A percentile compares a stretch with the other conserved stretches of the same genome.
Evolutionary conservation across 2,888 invertebrate species (phyloP).

Genomic region (Himalopsyche tibetana): DNA sequence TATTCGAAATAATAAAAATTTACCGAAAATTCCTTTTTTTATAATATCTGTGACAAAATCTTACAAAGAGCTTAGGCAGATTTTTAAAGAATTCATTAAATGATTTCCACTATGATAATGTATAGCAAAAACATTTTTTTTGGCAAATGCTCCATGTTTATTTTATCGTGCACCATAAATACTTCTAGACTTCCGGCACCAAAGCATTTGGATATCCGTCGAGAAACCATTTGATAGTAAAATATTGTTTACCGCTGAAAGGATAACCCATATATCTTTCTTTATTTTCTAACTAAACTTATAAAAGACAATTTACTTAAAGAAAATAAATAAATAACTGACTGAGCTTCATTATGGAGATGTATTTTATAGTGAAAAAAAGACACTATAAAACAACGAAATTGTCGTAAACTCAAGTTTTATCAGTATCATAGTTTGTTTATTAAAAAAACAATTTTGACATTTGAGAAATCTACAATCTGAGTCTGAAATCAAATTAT

Average conservation of each 20-base stretch:
- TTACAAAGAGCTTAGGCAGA: too few species aligned
- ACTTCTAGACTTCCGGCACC: conserved; percentile 4
- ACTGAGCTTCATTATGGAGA: neutral
- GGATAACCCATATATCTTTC: conserved; percentile 43
- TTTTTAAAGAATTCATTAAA: too few species aligned
- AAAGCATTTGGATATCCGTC: conserved; percentile 21
- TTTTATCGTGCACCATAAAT: conserved; percentile 9
- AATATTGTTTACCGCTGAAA: conserved; percentile 45
- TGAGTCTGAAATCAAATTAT: too few species aligned
- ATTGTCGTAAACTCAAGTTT: neutral
- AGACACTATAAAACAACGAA: neutral
- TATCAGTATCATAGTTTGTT: too few species aligned
- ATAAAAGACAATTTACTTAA: conserved; percentile 34
- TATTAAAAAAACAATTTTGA: too few species aligned
- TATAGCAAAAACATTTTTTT: too few species aligned
- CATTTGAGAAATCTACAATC: too few species aligned
- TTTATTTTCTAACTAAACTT: conserved; percentile 10
- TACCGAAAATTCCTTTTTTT: too few species aligned
- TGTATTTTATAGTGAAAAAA: neutral
- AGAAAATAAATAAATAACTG: neutral
- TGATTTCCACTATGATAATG: too few species aligned
- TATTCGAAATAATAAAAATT: too few species aligned
- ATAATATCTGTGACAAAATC: too few species aligned
- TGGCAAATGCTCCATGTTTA: neutral
- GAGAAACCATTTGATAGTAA: conserved; percentile 16